Conservation (phyloP, 2,797 vertebrate genomes). For the Melopsittacus undulatus region DNA sequence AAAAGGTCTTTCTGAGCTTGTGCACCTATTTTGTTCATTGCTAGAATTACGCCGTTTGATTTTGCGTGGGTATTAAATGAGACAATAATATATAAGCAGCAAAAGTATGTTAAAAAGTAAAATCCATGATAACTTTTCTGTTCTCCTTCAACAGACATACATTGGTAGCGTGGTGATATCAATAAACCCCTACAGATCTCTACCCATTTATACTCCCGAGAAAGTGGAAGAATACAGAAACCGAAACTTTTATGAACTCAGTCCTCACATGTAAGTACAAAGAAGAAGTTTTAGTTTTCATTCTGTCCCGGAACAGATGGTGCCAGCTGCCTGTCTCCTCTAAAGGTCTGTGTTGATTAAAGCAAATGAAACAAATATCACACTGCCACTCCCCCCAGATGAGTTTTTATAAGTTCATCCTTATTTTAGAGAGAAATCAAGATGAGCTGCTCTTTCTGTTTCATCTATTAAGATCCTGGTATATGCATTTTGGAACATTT, state of each 20-base stretch:
- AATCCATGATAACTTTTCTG: background rate
- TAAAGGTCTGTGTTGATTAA: background rate
- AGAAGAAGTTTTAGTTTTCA: conserved; percentile 39
- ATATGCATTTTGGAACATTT: background rate
- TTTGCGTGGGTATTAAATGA: background rate
- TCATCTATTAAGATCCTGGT: background rate
- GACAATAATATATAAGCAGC: background rate
- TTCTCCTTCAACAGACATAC: conserved; percentile 85
- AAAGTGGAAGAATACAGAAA: conserved; percentile 99
- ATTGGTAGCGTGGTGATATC: conserved; percentile 99
- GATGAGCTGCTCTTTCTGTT: background rate
- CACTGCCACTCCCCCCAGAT: background rate
- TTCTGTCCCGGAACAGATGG: conserved; percentile 51
- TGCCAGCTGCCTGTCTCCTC: conserved; percentile 67
- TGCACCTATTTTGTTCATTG: background rate
- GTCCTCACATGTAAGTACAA: conserved; percentile 97
- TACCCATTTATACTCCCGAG: conserved; percentile 95
- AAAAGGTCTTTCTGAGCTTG: background rate
- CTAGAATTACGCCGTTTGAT: background rate
- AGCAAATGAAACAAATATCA: background rate
- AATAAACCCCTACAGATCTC: conserved; percentile 92
- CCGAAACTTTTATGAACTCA: conserved; percentile 98
- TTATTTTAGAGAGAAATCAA: conserved; percentile 16
- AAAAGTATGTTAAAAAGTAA: background rate
- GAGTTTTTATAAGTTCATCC: conserved; percentile 25